Base-by-base conservation (phyloP, 2,888 invertebrate species). In the Drosophila parthenogenetica region DNA sequence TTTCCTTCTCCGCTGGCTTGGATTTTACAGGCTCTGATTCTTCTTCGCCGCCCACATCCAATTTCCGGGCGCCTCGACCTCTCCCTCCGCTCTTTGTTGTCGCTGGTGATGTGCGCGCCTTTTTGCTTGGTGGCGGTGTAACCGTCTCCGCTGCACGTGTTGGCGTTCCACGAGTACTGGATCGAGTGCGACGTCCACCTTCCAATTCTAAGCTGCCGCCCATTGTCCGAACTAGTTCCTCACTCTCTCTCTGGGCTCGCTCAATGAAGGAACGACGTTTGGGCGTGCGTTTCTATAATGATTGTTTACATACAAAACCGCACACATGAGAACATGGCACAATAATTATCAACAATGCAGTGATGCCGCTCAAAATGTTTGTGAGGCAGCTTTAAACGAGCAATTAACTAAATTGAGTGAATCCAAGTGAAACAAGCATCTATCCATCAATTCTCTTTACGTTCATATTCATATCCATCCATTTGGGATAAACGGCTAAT, bases 221-320 rank as follows among this genome's bases (percentile, higher is more conserved):
- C 89, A 92, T 90, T 25, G 85, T 91, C 61, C 92, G 91, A 0
- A 92, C 90, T 13, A 92, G 78, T 54, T 92, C 92, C 64, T 92
- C 92, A 46, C 92, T 92, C 79, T 92, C 92, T 11, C 90, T 90
- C 66, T 91, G 92, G 49, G 91, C 92, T n/a, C 91, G 86, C 77
- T 92, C 92, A 69, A 92, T 89, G 29, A 90, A 91, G 7, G 92
- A 90, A 67, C 90, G 85, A 2, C 92, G 90, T 75, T 92, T 92
- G 2, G 92, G 92, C 2, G 92, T 92, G 29, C 92, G 87, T 80
- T 92, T 92, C 61, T 83, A 81, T 79, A 91, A 65, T 11, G 68
- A 53, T 48, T 65, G 54, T 73, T 68, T 64, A 76, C 43, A 70
- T 35, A 48, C 48, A 58, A 67, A 29, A 29, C 29, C 1, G 8